Evolutionary conservation across 2,797 vertebrate species (phyloP), one percentile per base, ranked within the genome.

Genomic region (Mormyrus proboscirostris): DNA sequence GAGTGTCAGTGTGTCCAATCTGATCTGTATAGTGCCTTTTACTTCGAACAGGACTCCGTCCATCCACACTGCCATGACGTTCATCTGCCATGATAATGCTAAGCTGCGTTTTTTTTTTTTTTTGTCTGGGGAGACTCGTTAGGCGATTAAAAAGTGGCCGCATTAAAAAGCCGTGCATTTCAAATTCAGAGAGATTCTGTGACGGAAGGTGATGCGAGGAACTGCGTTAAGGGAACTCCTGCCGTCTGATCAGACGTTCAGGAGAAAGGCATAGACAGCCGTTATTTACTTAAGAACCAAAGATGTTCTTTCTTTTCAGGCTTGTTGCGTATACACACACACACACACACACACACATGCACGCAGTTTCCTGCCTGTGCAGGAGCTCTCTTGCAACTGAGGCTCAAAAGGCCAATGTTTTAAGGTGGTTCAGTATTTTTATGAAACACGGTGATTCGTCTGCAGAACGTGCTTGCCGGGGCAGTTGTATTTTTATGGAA

Each of bases 11-110:
- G 33, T 69, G 57, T 50, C 62, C 19, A 12, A 53, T 86, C 22
- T 89, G 79, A n/a, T 55, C 10, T 88, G 49, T 86, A 94, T 95
- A 94, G 96, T 96, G 96, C 96, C 96, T 96, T 73, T 96, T 94
- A 93, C 94, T 94, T 69, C 93, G 93, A 93, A 92, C 92, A 91
- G 92, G 91, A 92, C 93, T 92, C 92, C 33, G 73, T 89, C 44
- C 93, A 92, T 91, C 44, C 47, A 25, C 44, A 55, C 84, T 86
- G 49, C 84, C 50, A 49, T 49, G 44, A 86, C 10, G 12, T 49
- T 29, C 49, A 53, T 53, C 84, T 53, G 12, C 59, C 50, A 14
- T 44, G 38, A 41, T 90, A 91, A 89, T 90, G 92, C n/a, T 2
- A 83, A 90, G 88, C 88, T 91, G 88, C 89, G 53, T 91, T 90